phyloP scores from a whole-genome alignment of 2,888 invertebrate genomes.

The Agapostemon virescens region DNA sequence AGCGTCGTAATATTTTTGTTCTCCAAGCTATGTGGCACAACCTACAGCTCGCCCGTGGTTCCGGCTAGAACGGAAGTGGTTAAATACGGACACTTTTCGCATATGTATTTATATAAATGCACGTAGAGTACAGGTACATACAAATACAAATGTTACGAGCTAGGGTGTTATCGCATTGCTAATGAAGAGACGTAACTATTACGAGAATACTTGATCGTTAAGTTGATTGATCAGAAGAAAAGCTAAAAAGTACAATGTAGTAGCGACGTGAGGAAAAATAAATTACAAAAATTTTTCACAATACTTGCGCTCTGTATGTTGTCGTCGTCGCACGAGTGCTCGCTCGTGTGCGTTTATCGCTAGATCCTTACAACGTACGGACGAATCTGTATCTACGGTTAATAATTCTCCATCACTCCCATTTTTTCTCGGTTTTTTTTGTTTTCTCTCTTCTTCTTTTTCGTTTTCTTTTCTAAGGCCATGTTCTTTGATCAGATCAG shows the following conservation, averaged over 20 bases:
- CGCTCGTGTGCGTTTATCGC: constrained; percentile 68
- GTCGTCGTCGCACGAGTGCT: constrained; percentile 70
- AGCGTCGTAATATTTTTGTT: constrained; percentile 1
- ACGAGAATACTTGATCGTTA: constrained; percentile 61
- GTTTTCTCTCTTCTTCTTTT: background rate
- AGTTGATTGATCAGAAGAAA: constrained; percentile 49
- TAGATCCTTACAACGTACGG: constrained; percentile 64
- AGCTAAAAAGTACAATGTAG: constrained; percentile 64
- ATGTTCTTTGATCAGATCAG: constrained; percentile 23
- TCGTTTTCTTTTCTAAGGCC: constrained; percentile 32
- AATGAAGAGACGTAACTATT: constrained; percentile 72
- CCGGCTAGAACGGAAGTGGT: constrained; percentile 10
- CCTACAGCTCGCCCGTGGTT: constrained; percentile 10
- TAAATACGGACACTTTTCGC: constrained; percentile 69
- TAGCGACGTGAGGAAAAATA: constrained; percentile 76
- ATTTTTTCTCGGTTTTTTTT: background rate
- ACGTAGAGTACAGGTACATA: constrained; percentile 78
- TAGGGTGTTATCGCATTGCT: constrained; percentile 74
- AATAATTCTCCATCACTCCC: background rate
- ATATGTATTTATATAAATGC: constrained; percentile 80
- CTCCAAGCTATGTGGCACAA: constrained; percentile 5
- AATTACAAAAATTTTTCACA: constrained; percentile 78
- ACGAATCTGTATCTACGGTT: constrained; percentile 63
- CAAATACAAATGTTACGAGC: constrained; percentile 78
- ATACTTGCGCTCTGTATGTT: constrained; percentile 78